Percentiles rank a stretch among this genome's conserved stretches.
Evolutionary conservation across 2,113 vertebrate species (phyloP).

Genomic region (Chrysemys picta): DNA sequence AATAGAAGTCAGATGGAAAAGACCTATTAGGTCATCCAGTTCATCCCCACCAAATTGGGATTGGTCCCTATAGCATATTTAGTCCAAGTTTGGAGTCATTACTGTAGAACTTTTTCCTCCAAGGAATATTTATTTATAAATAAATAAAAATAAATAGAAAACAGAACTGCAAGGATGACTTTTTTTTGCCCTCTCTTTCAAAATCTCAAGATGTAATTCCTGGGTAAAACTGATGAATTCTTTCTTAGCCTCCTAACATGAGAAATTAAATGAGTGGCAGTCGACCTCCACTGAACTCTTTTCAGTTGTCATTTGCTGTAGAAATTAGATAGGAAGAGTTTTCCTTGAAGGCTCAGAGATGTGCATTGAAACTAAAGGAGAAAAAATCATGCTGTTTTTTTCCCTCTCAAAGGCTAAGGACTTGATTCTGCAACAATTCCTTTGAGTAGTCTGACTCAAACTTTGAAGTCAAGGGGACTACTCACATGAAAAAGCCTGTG

Average conservation of each 20-base stretch:
- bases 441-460: background rate
- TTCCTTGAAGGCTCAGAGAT: constrained; percentile 46
- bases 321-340: constrained; percentile 51
- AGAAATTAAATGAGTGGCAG: constrained; percentile 45
- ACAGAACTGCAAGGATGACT: constrained; percentile 2
- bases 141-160: background rate
- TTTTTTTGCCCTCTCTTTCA: background rate
- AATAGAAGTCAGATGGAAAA: background rate
- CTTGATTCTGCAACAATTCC: background rate
- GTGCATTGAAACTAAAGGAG: constrained; percentile 24
- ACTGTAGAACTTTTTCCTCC: background rate
- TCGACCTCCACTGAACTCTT: constrained; percentile 41
- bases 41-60: constrained; percentile 12
- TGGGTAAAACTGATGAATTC: constrained; percentile 47
- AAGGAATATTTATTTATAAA: constrained; percentile 49
- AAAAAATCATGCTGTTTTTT: constrained; percentile 1
- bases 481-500: background rate
- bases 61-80: background rate
- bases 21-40: constrained; percentile 27
- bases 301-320: constrained; percentile 49
- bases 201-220: background rate
- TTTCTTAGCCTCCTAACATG: constrained; percentile 15
- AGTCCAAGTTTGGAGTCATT: constrained; percentile 11
- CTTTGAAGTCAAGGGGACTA: background rate
- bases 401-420: background rate